These are phyloP conservation scores for Glossosoma conforme DNA, from an alignment of 1,140 invertebrate genomes.

Conservation along the genomic window DNA sequence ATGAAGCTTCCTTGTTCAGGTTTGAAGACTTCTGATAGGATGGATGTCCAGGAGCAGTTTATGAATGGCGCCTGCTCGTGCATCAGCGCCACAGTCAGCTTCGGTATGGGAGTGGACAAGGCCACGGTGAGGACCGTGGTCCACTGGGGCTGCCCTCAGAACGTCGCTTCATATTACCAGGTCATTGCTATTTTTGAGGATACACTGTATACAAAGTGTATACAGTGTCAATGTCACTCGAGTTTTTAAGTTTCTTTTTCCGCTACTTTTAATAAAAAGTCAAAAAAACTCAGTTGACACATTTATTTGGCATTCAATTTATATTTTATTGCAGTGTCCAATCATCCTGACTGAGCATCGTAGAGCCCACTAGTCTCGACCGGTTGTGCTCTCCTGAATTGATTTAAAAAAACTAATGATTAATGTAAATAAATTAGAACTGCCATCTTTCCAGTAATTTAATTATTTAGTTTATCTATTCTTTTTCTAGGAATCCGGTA, in stretches of 20 bases:
- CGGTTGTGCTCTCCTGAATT: no score
- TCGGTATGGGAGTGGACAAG: conserved; percentile 98
- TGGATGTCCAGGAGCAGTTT: conserved; percentile 72
- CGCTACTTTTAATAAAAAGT: no score
- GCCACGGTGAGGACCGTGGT: conserved; percentile 80
- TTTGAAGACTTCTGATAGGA: conserved; percentile 58
- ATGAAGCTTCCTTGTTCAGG: conserved; percentile 43
- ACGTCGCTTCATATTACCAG: conserved; percentile 80
- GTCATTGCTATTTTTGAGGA: no score
- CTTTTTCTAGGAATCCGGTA: conserved; percentile 66
- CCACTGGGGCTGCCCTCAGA: conserved; percentile 90
- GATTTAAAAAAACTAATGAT: no score
- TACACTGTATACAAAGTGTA: no score
- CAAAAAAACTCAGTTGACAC: no score
- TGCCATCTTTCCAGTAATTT: no score
- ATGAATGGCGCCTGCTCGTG: conserved; percentile 72
- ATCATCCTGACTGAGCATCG: no score
- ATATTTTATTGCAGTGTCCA: background rate
- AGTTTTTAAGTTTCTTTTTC: no score
- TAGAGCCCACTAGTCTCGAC: no score
- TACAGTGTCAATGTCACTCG: no score
- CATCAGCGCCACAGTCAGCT: conserved; percentile 90
- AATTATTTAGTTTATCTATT: conserved; percentile 7
- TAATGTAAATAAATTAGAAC: no score
- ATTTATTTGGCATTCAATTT: background rate